Evolutionary conservation across 2,888 invertebrate species (phyloP).

Genomic region (Platycheirus albimanus): DNA sequence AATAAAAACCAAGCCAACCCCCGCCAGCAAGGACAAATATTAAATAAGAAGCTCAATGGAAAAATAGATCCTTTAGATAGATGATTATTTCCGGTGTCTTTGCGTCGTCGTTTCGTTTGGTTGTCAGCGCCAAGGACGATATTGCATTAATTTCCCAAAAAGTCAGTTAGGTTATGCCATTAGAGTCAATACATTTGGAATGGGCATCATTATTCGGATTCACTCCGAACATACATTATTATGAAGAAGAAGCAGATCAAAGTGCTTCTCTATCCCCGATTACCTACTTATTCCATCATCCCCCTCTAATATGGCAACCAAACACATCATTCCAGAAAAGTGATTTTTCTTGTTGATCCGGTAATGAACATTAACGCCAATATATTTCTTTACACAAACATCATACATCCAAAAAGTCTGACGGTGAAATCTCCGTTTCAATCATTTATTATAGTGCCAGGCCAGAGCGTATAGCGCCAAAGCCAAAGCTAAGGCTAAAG

Average conservation of each 20-base stretch:
- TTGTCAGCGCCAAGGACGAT: constrained; percentile 43
- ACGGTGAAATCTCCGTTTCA: constrained; percentile 64
- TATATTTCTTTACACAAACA: constrained; percentile 46
- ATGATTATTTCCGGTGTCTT: background rate
- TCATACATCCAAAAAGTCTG: constrained; percentile 9
- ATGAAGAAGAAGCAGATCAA: constrained; percentile 58
- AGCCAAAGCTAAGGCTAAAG: no score
- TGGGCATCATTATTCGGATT: constrained; percentile 74
- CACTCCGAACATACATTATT: constrained; percentile 50
- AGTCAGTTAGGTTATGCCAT: constrained; percentile 63
- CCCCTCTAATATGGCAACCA: constrained; percentile 7
- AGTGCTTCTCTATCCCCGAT: constrained; percentile 72
- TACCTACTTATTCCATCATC: constrained; percentile 70
- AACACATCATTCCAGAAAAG: constrained; percentile 64
- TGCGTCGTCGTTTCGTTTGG: background rate
- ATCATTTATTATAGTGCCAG: constrained; percentile 71
- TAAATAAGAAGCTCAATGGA: constrained; percentile 1
- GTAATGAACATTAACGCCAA: constrained; percentile 73
- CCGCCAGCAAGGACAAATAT: background rate
- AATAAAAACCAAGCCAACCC: background rate
- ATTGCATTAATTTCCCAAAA: constrained; percentile 54
- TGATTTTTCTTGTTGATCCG: constrained; percentile 74
- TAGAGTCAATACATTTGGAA: constrained; percentile 70
- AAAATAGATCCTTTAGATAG: constrained; percentile 7
- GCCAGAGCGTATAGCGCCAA: no score